Percentiles rank a stretch among this genome's conserved stretches.
phyloP scores from a whole-genome alignment of 2,888 invertebrate species.

The Lamellibrachia columna region DNA sequence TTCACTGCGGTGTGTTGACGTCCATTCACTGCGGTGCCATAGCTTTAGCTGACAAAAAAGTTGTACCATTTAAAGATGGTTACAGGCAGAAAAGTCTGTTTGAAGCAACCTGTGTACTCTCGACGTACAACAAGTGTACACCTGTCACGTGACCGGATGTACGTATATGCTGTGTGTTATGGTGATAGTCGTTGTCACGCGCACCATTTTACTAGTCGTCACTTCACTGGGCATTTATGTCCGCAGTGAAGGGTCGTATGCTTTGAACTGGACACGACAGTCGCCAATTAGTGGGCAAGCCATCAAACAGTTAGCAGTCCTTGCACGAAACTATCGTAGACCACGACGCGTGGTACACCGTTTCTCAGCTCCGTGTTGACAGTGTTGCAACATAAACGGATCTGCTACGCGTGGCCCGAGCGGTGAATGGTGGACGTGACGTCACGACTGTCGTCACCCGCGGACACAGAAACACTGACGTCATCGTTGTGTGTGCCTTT shows the following conservation, averaged over 20 bases:
- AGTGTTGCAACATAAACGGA: neutral
- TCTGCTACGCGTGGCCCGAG: neutral
- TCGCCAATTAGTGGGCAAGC: neutral
- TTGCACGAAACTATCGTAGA: neutral
- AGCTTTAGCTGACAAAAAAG: neutral
- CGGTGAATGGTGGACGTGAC: neutral
- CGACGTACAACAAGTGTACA: neutral
- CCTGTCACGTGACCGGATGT: neutral
- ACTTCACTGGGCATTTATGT: neutral
- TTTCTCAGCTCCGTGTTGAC: neutral
- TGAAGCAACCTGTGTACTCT: neutral
- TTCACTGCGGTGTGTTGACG: too few relatives aligned
- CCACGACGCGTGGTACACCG: neutral
- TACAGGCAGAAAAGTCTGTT: too few relatives aligned
- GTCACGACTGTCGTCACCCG: neutral
- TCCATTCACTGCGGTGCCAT: too few relatives aligned
- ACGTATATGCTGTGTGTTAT: neutral
- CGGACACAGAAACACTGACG: neutral
- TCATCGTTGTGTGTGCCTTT: neutral
- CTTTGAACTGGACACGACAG: neutral
- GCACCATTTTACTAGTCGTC: neutral
- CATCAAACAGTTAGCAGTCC: neutral
- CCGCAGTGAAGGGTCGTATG: neutral
- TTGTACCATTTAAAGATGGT: neutral
- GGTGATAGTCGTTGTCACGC: neutral